Evolutionary conservation across 1,140 invertebrate species (phyloP).

Genomic region (Thalassaphorura encarpata): DNA sequence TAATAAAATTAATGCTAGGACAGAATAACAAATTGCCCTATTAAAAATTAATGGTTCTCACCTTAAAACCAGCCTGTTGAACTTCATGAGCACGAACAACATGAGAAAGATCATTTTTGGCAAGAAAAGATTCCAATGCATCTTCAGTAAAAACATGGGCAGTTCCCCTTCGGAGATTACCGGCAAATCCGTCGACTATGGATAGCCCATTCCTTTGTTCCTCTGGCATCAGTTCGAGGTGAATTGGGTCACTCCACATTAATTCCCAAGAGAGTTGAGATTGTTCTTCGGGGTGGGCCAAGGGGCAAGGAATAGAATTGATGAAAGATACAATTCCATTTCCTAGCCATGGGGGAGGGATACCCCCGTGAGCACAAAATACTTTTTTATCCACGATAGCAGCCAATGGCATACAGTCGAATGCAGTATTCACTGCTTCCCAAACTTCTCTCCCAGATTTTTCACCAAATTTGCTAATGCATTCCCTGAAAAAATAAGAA

Average conservation of each 20-base stretch:
- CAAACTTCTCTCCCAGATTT: slow-evolving; percentile 50
- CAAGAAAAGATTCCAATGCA: slow-evolving; percentile 55
- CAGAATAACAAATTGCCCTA: neutral
- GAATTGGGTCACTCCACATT: slow-evolving; percentile 66
- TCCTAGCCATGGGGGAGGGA: slow-evolving; percentile 54
- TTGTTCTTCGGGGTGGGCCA: slow-evolving; percentile 52
- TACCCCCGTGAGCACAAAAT: slow-evolving; percentile 63
- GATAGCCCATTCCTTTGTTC: slow-evolving; percentile 44
- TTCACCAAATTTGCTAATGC: slow-evolving; percentile 55
- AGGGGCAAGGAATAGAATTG: slow-evolving; percentile 51
- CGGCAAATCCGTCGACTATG: slow-evolving; percentile 54
- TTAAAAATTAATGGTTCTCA: slow-evolving; percentile 34
- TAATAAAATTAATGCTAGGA: neutral
- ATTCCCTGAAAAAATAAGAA: slow-evolving; percentile 41
- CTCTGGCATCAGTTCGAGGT: slow-evolving; percentile 35
- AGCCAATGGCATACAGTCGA: slow-evolving; percentile 58
- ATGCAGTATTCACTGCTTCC: slow-evolving; percentile 56
- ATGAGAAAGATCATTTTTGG: slow-evolving; percentile 51
- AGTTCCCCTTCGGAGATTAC: slow-evolving; percentile 56
- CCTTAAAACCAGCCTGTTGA: slow-evolving; percentile 57
- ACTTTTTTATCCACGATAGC: slow-evolving; percentile 59
- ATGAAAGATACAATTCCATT: slow-evolving; percentile 42
- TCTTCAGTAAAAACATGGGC: slow-evolving; percentile 57
- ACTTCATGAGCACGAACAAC: slow-evolving; percentile 63
- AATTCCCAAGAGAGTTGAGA: slow-evolving; percentile 62